phyloP scores from a whole-genome alignment of 2,888 invertebrate genomes.

The Antheraea assamensis region DNA sequence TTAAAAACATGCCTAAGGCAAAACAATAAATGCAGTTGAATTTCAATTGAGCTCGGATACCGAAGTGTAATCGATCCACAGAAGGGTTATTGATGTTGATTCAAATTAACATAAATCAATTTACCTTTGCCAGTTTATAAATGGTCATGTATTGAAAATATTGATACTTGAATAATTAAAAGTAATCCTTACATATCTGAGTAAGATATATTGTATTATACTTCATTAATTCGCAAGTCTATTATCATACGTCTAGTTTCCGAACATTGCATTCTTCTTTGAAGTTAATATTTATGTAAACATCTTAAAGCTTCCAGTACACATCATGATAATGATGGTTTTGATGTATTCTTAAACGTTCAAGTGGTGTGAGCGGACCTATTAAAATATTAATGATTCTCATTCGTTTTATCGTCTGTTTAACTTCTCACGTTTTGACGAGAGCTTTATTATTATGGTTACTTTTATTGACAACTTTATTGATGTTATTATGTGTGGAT shows the following conservation, averaged over 20 bases:
- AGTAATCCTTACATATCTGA: background rate
- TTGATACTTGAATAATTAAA: background rate
- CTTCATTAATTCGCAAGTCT: background rate
- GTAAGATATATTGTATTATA: background rate
- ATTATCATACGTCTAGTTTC: background rate
- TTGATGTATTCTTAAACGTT: constrained; percentile 34
- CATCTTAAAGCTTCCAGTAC: constrained; percentile 17
- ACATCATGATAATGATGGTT: constrained; percentile 31
- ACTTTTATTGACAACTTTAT: constrained; percentile 31
- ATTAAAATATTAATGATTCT: constrained; percentile 45
- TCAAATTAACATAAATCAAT: constrained; percentile 8
- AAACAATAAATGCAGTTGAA: background rate
- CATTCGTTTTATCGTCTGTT: constrained; percentile 45
- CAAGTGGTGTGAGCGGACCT: constrained; percentile 27
- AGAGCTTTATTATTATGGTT: constrained; percentile 37
- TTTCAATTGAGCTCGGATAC: constrained; percentile 5
- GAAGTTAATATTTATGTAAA: background rate
- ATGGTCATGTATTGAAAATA: background rate
- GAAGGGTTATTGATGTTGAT: constrained; percentile 11
- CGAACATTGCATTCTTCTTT: background rate
- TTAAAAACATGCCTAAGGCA: background rate
- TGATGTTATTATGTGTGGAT: constrained; percentile 13
- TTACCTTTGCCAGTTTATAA: background rate
- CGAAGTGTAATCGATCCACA: constrained; percentile 9
- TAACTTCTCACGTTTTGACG: constrained; percentile 46